Base-by-base conservation (phyloP, 2,113 vertebrate genomes). In the Malaclemys terrapin region DNA sequence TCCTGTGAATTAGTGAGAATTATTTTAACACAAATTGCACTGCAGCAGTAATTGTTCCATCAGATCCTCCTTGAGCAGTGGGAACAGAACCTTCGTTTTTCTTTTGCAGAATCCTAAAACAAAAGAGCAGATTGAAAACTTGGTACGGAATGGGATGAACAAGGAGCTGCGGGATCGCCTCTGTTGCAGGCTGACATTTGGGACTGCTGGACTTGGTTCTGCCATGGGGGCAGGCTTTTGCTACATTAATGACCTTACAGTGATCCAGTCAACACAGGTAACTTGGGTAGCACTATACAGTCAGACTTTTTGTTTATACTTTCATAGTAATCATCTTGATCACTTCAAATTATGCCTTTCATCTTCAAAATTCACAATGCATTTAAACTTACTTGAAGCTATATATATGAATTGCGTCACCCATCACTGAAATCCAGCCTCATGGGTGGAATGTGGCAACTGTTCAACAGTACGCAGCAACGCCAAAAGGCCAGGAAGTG, bases 131-230 rank as follows among this genome's bases (percentile, higher is more conserved):
- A 98, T 99, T 14, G 98, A 99, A 96, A 96, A 87, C 45, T 93
- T 99, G 93, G 83, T 99, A 65, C 96, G 93, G 62, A 96, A 97
- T 25, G 98, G 98, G 1, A 96, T 93, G 57, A 97, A 98, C 31
- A 96, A 98, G 3, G 99, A 99, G 14, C 96, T 99, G 10, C 98
- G 98, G 84, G 97, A 96, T 3, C 98, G 99, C 9, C 98, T 99
- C 42, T 98, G 99, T 94, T 98, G 97, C 97, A 97, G 99, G 29
- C 98, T 99, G 98, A 98, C 95, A 22, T 99, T 99, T 42, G 99
- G 99, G 45, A 99, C 99, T 0, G 99, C 99, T 0, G 99, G 99
- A 19, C 98, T 99, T 54, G 97, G 99, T 96, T 99, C 99, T 0
- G 98, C 99, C 27, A 42, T 42, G 38, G 38, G 38, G 38, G 38